Evolutionary conservation across 2,888 invertebrate species (phyloP).

Genomic region (Tetrapedia diversipes): DNA sequence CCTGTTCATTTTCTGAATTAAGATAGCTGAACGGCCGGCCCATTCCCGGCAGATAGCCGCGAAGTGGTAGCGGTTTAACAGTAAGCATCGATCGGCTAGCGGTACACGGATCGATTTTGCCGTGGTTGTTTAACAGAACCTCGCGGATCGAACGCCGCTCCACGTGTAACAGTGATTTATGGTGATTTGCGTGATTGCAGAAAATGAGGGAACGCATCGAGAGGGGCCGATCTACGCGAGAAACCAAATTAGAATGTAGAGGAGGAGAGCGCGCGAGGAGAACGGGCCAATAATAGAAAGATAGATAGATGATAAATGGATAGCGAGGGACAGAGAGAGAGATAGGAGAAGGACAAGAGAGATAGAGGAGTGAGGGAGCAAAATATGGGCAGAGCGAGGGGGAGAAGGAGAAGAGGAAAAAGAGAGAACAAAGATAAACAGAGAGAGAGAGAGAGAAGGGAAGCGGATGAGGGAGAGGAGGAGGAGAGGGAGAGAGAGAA

Average conservation of each 20-base stretch:
- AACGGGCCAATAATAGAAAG: no score
- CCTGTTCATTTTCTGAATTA: slow-evolving; percentile 58
- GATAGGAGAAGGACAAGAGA: no score
- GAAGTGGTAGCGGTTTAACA: slow-evolving; percentile 60
- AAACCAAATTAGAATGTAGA: slow-evolving; percentile 1
- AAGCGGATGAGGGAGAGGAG: no score
- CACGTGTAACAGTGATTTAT: slow-evolving; percentile 55
- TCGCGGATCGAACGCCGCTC: slow-evolving; percentile 19
- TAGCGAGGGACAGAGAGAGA: no score
- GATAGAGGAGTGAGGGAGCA: no score
- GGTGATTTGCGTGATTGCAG: slow-evolving; percentile 62
- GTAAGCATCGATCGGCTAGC: slow-evolving; percentile 62
- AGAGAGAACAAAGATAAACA: no score
- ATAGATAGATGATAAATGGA: no score
- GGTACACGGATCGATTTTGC: slow-evolving; percentile 59
- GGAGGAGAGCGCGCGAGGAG: neutral
- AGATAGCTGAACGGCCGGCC: slow-evolving; percentile 44
- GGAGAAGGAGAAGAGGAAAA: no score
- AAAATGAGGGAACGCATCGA: slow-evolving; percentile 54
- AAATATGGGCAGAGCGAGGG: no score
- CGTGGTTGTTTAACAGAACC: slow-evolving; percentile 56
- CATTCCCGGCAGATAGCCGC: slow-evolving; percentile 41
- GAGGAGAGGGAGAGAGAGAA: no score
- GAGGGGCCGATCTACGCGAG: slow-evolving; percentile 3
- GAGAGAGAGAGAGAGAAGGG: no score